phyloP scores from a whole-genome alignment of 2,797 vertebrate species.

The Melanotaenia boesemani region DNA sequence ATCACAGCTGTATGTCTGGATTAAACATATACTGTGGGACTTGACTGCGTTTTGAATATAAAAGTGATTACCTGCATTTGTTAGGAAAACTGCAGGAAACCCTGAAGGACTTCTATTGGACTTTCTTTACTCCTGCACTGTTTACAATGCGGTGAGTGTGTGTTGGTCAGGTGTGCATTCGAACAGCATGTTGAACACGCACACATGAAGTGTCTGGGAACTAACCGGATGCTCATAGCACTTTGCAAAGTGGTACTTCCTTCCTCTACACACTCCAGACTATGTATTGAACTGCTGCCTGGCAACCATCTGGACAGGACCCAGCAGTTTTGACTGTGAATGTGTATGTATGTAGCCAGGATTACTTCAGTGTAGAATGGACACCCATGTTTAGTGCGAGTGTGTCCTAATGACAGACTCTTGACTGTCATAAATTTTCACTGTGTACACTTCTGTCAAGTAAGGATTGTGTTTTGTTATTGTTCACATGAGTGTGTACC shows the following conservation, averaged over 20 bases:
- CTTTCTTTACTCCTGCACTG: constrained; percentile 40
- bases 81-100: constrained; percentile 18
- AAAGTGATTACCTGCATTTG: constrained; percentile 44
- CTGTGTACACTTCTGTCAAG: constrained; percentile 60
- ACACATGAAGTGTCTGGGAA: constrained; percentile 62
- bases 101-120: constrained; percentile 19
- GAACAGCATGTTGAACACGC: constrained; percentile 55
- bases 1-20: constrained; percentile 43
- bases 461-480: constrained; percentile 39
- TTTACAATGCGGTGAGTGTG: constrained; percentile 46
- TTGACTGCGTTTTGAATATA: constrained; percentile 17
- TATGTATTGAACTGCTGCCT: constrained; percentile 76
- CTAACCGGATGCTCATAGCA: constrained; percentile 72
- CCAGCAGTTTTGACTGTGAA: constrained; percentile 72
- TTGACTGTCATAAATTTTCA: constrained; percentile 54
- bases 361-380: constrained; percentile 56
- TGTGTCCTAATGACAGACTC: constrained; percentile 53
- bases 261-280: constrained; percentile 82
- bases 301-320: constrained; percentile 79
- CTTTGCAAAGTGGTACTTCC: constrained; percentile 81
- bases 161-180: constrained; percentile 68
- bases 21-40: constrained; percentile 31
- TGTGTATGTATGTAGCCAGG: constrained; percentile 53
- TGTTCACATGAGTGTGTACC: constrained; percentile 53
- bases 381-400: constrained; percentile 55